phyloP scores from a whole-genome alignment of 2,113 vertebrate genomes.

The Sinosuthora webbiana region DNA sequence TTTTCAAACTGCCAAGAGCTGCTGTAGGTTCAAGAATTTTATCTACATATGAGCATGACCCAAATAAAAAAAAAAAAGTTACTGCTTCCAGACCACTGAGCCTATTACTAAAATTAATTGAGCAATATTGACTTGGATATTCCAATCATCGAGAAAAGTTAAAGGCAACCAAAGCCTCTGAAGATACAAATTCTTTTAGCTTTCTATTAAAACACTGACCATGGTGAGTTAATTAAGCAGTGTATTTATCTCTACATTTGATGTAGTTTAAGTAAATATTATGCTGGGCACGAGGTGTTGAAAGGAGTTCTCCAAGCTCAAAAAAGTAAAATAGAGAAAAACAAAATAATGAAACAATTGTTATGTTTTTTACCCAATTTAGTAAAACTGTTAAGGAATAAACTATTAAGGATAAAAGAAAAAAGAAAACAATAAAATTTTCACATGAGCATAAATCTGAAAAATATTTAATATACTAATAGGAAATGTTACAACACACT shows the following conservation, averaged over 20 bases:
- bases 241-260: not conserved
- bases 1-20: constrained; percentile 50
- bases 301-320: not conserved
- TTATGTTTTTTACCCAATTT: not conserved
- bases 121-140: constrained; percentile 55
- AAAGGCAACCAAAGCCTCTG: constrained; percentile 27
- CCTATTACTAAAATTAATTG: constrained; percentile 67
- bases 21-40: not conserved
- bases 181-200: constrained; percentile 37
- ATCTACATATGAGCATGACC: not conserved
- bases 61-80: constrained; percentile 32
- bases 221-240: constrained; percentile 29
- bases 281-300: not conserved
- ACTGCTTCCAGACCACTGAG: constrained; percentile 45
- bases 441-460: not conserved
- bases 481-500: not conserved
- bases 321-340: not conserved
- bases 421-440: not conserved
- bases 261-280: not conserved
- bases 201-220: constrained; percentile 46
- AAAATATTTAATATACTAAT: not conserved
- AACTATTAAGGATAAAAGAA: not conserved
- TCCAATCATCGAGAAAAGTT: constrained; percentile 63
- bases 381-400: not conserved
- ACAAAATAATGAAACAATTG: not conserved